A percentile compares a stretch with the other conserved stretches of the same genome.
Conservation (phyloP, 53 echinoderm and acorn worm genomes). For the Astropecten irregularis region DNA sequence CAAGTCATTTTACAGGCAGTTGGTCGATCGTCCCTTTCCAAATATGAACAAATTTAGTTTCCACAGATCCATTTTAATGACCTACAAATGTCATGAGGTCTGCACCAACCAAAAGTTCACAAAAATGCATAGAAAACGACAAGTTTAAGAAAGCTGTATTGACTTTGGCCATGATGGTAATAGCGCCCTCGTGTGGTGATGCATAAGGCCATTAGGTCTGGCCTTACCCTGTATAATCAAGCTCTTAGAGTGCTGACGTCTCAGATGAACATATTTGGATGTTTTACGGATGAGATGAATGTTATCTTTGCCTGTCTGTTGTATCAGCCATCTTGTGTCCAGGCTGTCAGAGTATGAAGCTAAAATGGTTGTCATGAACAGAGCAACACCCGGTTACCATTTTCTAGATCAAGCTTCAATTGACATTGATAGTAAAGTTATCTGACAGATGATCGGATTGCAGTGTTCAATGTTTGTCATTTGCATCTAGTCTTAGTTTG, state of each 20-base stretch:
- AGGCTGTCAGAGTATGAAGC: slow-evolving; percentile 23
- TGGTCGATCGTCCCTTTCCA: too few relatives aligned
- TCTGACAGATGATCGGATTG: not conserved
- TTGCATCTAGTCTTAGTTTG: too few relatives aligned
- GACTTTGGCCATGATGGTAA: too few relatives aligned
- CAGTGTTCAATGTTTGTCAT: not conserved
- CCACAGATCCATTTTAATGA: too few relatives aligned
- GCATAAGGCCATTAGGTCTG: too few relatives aligned
- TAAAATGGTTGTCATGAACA: not conserved
- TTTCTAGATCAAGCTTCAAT: not conserved
- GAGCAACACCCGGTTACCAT: not conserved
- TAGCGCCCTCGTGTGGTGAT: not conserved
- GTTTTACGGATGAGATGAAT: slow-evolving; percentile 38
- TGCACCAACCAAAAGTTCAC: too few relatives aligned
- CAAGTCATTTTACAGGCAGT: too few relatives aligned
- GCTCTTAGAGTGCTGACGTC: slow-evolving; percentile 34
- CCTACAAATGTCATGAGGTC: too few relatives aligned
- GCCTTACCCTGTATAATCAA: slow-evolving; percentile 19
- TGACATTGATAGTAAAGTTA: not conserved
- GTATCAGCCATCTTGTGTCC: slow-evolving; percentile 6
- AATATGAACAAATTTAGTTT: too few relatives aligned
- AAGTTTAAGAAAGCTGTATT: too few relatives aligned
- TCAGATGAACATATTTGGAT: slow-evolving; percentile 22
- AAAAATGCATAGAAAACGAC: too few relatives aligned
- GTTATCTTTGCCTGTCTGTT: slow-evolving; percentile 37